Base-by-base conservation (phyloP, 2,888 invertebrate species). In the Brachypalpus laphriformis region DNA sequence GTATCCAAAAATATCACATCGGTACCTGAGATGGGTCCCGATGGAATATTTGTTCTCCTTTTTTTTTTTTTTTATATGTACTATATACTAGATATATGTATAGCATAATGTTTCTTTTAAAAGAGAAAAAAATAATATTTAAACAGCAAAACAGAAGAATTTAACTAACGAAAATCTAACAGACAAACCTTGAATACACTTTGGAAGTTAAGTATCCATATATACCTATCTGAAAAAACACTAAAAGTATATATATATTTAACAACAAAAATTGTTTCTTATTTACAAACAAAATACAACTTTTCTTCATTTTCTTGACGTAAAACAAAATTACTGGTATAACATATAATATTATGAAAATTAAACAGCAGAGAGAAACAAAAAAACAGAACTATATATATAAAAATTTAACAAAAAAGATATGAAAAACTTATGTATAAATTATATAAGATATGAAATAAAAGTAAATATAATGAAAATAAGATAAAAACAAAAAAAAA, bases 1-100 rank as follows among this genome's bases (percentile, higher is more conserved):
- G 22, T 37, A 47, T 22, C 65, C 22, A 6, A 18, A 49, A 93
- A 91, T 57, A 56, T 61, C 71, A 82, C 74, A 74, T 77, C 70
- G 71, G 68, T 65, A 66, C 59, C 56, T 65, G 20, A 37, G 7
- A 45, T 11, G n/a, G 51, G 65, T 68, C 22, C 56, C 65, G 70
- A 47, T 75, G 70, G 4, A 25, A 47, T 78, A 54, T 78, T 61
- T 61, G 45, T 49, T 78, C 72, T 42, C 72, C 68, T 34, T 47
- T 63, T 54, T 54, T 16, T 28, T 25, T 37, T 34, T 18, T 28
- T 54, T 42, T 9, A 57, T 61, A 56, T 18, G 34, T 34, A 42
- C 16, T n/a, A 37, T 61, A 49, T 14, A n/a, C n/a, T n/a, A n/a
- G n/a, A 63, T 61, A 40, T 16, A 72, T 59, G 40, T 72, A 68